Percentiles rank a stretch among this genome's conserved stretches.
These are phyloP conservation scores for Triplophysa siluroides DNA, from an alignment of 2,113 vertebrate genomes.

Conservation along the genomic window DNA sequence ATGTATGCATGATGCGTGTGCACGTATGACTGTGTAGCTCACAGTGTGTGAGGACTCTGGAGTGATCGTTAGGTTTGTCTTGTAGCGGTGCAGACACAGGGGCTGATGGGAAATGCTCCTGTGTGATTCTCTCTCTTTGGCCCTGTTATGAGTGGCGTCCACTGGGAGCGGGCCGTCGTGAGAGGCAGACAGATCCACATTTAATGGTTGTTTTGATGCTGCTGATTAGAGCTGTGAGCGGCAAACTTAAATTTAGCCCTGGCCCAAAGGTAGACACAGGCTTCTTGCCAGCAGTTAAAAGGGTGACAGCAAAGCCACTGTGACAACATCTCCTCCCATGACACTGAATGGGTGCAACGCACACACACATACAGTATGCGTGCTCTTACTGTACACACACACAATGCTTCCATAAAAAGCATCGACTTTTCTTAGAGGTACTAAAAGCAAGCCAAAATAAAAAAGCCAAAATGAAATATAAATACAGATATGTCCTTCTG, in stretches of 20 bases:
- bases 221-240: slow-evolving; percentile 68
- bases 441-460: not conserved
- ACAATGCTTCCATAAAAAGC: slow-evolving; percentile 18
- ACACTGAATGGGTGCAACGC: slow-evolving; percentile 31
- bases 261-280: slow-evolving; percentile 55
- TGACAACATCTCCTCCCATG: slow-evolving; percentile 39
- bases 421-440: not conserved
- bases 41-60: slow-evolving; percentile 31
- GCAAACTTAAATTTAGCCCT: slow-evolving; percentile 60
- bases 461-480: too few species aligned
- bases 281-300: slow-evolving; percentile 54
- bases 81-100: slow-evolving; percentile 47
- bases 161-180: slow-evolving; percentile 25
- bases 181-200: slow-evolving; percentile 57
- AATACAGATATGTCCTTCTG: too few species aligned
- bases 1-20: not conserved
- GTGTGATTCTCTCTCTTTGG: slow-evolving; percentile 37
- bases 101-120: slow-evolving; percentile 42
- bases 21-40: slow-evolving; percentile 15
- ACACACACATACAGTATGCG: not conserved
- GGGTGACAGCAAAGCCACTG: slow-evolving; percentile 49
- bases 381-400: not conserved
- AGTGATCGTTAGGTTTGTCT: slow-evolving; percentile 49
- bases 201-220: slow-evolving; percentile 75
- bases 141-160: slow-evolving; percentile 38